Evolutionary conservation across 1,140 invertebrate genomes (phyloP), one percentile per base, ranked within the genome.

Genomic region (Cepaea nemoralis): DNA sequence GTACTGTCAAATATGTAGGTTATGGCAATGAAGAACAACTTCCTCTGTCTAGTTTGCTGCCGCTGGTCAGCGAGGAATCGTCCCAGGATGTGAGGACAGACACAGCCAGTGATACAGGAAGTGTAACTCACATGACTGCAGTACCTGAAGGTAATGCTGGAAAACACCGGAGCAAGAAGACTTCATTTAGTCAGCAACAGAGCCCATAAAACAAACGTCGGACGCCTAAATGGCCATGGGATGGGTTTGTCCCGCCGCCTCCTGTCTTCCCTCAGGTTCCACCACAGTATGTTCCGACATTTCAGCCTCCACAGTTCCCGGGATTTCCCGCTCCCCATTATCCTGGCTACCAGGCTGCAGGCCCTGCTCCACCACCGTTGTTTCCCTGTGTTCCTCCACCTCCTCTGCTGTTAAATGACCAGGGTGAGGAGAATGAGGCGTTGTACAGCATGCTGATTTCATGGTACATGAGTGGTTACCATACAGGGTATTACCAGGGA

Each of bases 401-500:
- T 33, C 89, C 94, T 92, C 33, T 93, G 92, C 42, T 89, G 92
- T 55, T 85, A 33, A 31, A 76, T 16, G 79, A 87, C 77, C 86
- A 90, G 27, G 70, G 87, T n/a, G 81, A 85, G 74, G 93, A 94
- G 82, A 93, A 94, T 14, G 94, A 95, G 85, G 94, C 94, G 0
- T 89, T 96, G 10, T 95, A 95, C n/a, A 94, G 95, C 48, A 97
- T 97, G 96, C 90, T 97, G 16, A 95, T 97, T 91, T 95, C 96
- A 27, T 97, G 96, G 96, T 97, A 97, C 87, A 96, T 97, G 94
- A 96, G 94, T 91, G 96, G 96, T 16, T 97, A 96, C 90, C 96
- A 97, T 86, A 97, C 96, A 14, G 96, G 96, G 66, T 93, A 94
- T 69, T 95, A 94, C 88, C 93, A 94, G 75, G 75, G 75, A 35